Conservation (phyloP, 2,888 invertebrate genomes). For the Antitype chi region DNA sequence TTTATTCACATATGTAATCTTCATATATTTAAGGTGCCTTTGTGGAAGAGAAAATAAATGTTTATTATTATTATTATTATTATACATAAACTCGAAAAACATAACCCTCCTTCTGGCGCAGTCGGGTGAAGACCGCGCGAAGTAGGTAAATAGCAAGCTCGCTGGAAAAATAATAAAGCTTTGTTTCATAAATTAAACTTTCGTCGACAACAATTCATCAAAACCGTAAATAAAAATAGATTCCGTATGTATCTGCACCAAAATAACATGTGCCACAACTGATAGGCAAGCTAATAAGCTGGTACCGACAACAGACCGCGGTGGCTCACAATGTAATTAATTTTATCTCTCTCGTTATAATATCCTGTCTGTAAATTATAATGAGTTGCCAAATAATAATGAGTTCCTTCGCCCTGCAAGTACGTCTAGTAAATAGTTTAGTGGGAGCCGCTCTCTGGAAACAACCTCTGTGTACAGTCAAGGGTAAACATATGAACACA, state of each 20-base stretch:
- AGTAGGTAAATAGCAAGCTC: neutral
- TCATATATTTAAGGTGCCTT: too few relatives aligned
- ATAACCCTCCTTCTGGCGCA: too few relatives aligned
- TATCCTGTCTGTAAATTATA: constrained; percentile 1
- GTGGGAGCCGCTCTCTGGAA: neutral
- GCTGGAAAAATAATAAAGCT: neutral
- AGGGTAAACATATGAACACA: neutral
- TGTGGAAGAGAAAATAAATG: too few relatives aligned
- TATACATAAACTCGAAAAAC: too few relatives aligned
- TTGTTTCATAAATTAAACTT: neutral
- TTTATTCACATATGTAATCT: too few relatives aligned
- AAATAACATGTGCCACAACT: neutral
- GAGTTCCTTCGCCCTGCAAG: neutral
- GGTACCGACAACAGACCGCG: neutral
- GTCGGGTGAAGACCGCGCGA: too few relatives aligned
- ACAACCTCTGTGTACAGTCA: constrained; percentile 1
- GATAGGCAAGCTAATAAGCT: neutral
- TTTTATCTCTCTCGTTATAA: constrained; percentile 21
- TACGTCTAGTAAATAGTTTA: constrained; percentile 11
- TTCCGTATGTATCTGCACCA: neutral
- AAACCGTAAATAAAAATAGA: neutral
- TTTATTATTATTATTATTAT: too few relatives aligned
- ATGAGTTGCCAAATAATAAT: constrained; percentile 20
- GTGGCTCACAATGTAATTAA: constrained; percentile 4
- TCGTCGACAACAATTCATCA: neutral